phyloP scores from a whole-genome alignment of 2,888 invertebrate genomes.

The Eilema sororculum region DNA sequence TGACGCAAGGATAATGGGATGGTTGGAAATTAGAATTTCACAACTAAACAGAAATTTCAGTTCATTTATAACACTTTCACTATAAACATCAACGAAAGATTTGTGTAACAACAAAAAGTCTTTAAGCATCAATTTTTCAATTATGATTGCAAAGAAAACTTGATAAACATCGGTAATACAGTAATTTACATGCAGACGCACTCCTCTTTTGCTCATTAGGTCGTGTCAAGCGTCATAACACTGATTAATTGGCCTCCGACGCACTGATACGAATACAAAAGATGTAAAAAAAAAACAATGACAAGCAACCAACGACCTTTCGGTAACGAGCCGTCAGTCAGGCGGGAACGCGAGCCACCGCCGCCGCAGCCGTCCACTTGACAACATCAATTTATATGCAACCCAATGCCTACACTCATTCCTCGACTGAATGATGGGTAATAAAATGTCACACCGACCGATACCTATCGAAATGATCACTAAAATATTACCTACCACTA shows the following conservation, averaged over 20 bases:
- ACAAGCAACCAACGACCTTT: constrained; percentile 76
- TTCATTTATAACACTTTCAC: neutral
- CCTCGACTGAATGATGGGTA: constrained; percentile 59
- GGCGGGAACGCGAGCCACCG: constrained; percentile 47
- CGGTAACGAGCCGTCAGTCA: constrained; percentile 81
- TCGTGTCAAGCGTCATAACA: constrained; percentile 80
- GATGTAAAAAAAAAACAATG: constrained; percentile 64
- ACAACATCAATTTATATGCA: constrained; percentile 80
- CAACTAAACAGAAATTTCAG: neutral
- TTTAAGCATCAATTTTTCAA: constrained; percentile 29
- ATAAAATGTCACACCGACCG: constrained; percentile 55
- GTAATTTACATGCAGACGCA: constrained; percentile 59
- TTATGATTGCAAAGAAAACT: constrained; percentile 31
- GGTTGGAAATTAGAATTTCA: too few relatives aligned
- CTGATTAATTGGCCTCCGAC: constrained; percentile 81
- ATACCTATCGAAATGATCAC: constrained; percentile 4
- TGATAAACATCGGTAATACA: constrained; percentile 43
- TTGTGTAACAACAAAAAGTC: neutral
- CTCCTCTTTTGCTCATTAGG: constrained; percentile 70
- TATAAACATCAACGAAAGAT: constrained; percentile 4
- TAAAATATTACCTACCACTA: neutral
- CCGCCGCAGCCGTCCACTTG: constrained; percentile 57
- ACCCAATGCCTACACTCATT: constrained; percentile 63
- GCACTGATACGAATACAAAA: constrained; percentile 62
- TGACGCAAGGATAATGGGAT: too few relatives aligned